phyloP scores from a whole-genome alignment of 2,888 invertebrate genomes.

The Euproctis similis region DNA sequence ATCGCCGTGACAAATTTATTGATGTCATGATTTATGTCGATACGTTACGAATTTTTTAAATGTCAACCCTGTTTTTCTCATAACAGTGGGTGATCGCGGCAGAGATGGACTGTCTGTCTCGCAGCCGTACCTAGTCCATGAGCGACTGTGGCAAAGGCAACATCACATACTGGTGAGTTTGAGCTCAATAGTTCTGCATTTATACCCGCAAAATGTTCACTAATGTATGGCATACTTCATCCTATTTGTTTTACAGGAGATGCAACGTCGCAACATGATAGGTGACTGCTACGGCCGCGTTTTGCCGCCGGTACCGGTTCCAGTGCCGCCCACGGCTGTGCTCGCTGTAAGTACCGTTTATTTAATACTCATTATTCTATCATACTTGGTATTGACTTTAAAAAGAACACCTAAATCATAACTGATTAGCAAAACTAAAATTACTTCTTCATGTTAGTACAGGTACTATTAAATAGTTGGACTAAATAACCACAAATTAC shows the following conservation, averaged over 20 bases:
- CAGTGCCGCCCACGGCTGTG: constrained; percentile 32
- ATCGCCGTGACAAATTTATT: too few relatives aligned
- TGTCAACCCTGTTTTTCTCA: too few relatives aligned
- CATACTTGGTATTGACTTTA: too few relatives aligned
- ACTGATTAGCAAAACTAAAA: too few relatives aligned
- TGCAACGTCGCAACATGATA: constrained; percentile 66
- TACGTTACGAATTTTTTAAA: too few relatives aligned
- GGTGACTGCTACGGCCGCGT: constrained; percentile 34
- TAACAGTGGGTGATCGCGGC: constrained; percentile 50
- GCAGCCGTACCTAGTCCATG: constrained; percentile 83
- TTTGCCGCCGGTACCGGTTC: constrained; percentile 20
- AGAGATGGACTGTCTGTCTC: constrained; percentile 48
- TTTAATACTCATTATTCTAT: not conserved
- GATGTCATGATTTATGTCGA: too few relatives aligned
- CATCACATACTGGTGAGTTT: constrained; percentile 77
- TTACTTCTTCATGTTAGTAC: too few relatives aligned
- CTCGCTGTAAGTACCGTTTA: constrained; percentile 28
- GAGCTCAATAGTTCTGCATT: too few relatives aligned
- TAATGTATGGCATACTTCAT: not conserved
- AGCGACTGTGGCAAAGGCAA: constrained; percentile 84
- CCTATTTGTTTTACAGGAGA: constrained; percentile 38
- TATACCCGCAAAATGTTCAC: too few relatives aligned
- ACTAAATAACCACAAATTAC: too few relatives aligned
- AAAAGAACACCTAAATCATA: too few relatives aligned
- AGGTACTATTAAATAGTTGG: too few relatives aligned